Percentiles rank a stretch among this genome's conserved stretches.
These are phyloP conservation scores for Coregonus suidteri DNA, from an alignment of 2,797 vertebrate genomes.

Conservation along the genomic window DNA sequence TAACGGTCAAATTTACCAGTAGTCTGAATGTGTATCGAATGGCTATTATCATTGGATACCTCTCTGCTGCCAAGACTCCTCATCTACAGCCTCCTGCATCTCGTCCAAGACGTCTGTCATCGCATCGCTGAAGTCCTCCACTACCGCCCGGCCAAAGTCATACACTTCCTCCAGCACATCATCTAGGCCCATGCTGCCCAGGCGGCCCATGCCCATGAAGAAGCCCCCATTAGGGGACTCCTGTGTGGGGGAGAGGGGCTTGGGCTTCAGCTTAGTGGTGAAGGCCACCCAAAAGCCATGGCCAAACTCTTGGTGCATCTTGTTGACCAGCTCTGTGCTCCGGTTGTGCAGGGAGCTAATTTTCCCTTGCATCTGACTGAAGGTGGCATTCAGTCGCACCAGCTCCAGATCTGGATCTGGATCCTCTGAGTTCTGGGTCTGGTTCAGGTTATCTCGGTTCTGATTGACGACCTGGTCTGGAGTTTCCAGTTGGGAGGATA, in stretches of 20 bases:
- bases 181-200: constrained; percentile 46
- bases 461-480: constrained; percentile 41
- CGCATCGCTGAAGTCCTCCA: constrained; percentile 72
- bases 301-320: constrained; percentile 76
- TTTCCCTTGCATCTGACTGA: constrained; percentile 69
- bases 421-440: constrained; percentile 49
- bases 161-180: constrained; percentile 70
- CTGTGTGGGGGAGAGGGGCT: constrained; percentile 50
- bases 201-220: constrained; percentile 43
- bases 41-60: constrained; percentile 58
- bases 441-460: constrained; percentile 29
- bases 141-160: constrained; percentile 76
- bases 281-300: constrained; percentile 74
- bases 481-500: constrained; percentile 70
- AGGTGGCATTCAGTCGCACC: constrained; percentile 70
- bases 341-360: constrained; percentile 73
- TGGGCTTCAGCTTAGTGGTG: constrained; percentile 61
- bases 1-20: neutral
- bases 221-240: constrained; percentile 22
- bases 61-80: constrained; percentile 52
- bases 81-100: constrained; percentile 45
- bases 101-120: constrained; percentile 67
- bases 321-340: constrained; percentile 71
- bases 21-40: neutral
- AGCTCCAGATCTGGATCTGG: constrained; percentile 68